These are phyloP conservation scores for Synergus gifuensis DNA, from an alignment of 2,888 invertebrate genomes.

Conservation along the genomic window DNA sequence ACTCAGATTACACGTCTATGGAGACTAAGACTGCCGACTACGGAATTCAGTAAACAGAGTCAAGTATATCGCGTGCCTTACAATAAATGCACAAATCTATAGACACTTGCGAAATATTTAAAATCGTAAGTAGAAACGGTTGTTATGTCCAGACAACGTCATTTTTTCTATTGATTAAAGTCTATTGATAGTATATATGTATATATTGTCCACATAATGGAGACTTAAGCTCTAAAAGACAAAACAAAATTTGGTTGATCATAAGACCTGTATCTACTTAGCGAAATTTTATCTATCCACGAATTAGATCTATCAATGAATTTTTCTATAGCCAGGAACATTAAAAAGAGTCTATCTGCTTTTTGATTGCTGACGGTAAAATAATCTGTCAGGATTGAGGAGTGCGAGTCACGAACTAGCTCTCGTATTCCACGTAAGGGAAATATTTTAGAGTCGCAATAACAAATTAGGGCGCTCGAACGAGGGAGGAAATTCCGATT, in stretches of 20 bases:
- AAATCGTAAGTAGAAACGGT: not conserved
- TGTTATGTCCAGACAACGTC: not conserved
- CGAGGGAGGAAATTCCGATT: conserved; percentile 15
- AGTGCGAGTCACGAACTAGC: not conserved
- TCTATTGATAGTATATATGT: not conserved
- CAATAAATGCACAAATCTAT: not conserved
- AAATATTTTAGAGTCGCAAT: conserved; percentile 10
- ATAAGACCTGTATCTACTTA: too few species aligned
- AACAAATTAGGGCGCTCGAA: conserved; percentile 3
- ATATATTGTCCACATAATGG: too few species aligned
- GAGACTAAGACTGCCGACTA: not conserved
- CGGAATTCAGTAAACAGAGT: not conserved
- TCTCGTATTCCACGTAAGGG: not conserved
- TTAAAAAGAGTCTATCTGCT: not conserved
- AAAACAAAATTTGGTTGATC: too few species aligned
- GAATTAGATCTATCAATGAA: too few species aligned
- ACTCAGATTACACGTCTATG: not conserved
- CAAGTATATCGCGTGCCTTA: not conserved
- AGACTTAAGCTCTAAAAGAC: too few species aligned
- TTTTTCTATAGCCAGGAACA: too few species aligned
- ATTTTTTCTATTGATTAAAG: not conserved
- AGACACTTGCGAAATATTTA: not conserved
- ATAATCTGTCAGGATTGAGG: not conserved
- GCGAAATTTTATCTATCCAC: too few species aligned
- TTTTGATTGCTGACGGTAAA: not conserved